Percentiles rank a stretch among this genome's conserved stretches.
These are phyloP conservation scores for Cryptocheilus praepositus DNA, from an alignment of 2,888 invertebrate genomes.

Conservation along the genomic window DNA sequence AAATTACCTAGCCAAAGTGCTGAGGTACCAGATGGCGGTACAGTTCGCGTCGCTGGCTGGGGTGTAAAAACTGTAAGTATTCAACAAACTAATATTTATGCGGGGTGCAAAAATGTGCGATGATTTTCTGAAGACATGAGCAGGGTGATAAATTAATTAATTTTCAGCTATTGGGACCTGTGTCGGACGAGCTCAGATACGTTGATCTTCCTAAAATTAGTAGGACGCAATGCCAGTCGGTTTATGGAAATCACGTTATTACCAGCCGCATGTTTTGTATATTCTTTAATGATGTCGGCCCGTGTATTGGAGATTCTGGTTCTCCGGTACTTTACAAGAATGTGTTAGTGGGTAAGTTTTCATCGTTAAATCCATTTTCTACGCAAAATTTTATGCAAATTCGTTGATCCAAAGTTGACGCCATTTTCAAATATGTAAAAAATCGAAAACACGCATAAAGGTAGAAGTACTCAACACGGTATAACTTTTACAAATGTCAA, in stretches of 20 bases:
- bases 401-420: too few species aligned
- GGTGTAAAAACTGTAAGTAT: constrained; percentile 42
- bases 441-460: too few species aligned
- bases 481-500: too few species aligned
- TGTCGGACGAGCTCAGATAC: constrained; percentile 48
- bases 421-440: too few species aligned
- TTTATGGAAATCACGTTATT: constrained; percentile 37
- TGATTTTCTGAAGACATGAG: not conserved
- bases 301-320: constrained; percentile 63
- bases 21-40: constrained; percentile 28
- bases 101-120: not conserved
- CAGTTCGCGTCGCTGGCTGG: constrained; percentile 58
- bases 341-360: constrained; percentile 51
- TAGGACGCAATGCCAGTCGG: constrained; percentile 39
- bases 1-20: constrained; percentile 37
- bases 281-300: constrained; percentile 37
- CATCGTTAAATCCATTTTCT: too few species aligned
- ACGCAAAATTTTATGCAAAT: too few species aligned
- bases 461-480: too few species aligned
- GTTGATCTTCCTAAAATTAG: constrained; percentile 49
- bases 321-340: constrained; percentile 51
- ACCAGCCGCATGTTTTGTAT: constrained; percentile 60
- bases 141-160: not conserved
- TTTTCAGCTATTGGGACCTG: constrained; percentile 47
- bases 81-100: not conserved